Percentiles rank a stretch among this genome's conserved stretches.
These are phyloP conservation scores for Trachymyrmex septentrionalis DNA, from an alignment of 1,140 invertebrate genomes.

Conservation along the genomic window DNA sequence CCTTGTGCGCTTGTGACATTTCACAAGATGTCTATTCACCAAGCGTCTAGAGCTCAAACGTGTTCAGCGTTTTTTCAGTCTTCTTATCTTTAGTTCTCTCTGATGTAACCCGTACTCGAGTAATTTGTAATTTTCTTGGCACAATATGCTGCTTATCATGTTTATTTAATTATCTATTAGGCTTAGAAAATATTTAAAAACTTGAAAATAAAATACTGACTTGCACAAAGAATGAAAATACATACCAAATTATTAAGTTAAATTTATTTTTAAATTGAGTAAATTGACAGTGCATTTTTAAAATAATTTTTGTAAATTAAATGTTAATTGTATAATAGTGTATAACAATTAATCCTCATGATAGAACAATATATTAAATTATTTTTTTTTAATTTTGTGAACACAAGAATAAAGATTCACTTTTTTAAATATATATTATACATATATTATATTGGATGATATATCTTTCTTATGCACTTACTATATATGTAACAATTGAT, in stretches of 20 bases:
- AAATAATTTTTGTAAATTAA: neutral
- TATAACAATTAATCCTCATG: neutral
- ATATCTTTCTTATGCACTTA: no score
- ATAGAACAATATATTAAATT: neutral
- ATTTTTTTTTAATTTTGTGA: no score
- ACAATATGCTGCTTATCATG: neutral
- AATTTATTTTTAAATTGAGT: neutral
- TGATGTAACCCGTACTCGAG: slow-evolving; percentile 46
- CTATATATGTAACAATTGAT: no score
- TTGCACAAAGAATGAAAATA: neutral
- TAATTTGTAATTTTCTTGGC: slow-evolving; percentile 51
- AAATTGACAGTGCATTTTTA: neutral
- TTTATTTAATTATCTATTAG: slow-evolving; percentile 32
- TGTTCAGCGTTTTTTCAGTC: slow-evolving; percentile 74
- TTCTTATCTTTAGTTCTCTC: neutral
- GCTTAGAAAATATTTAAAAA: neutral
- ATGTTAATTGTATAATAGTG: neutral
- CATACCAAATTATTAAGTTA: neutral
- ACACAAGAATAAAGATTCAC: no score
- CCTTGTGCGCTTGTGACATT: slow-evolving; percentile 45
- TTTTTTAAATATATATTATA: no score
- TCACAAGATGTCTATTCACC: slow-evolving; percentile 75
- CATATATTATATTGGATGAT: no score
- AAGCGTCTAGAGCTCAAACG: slow-evolving; percentile 75
- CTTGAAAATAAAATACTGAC: neutral